These are phyloP conservation scores for Regulus satrapa DNA, from an alignment of 2,113 vertebrate species.

Conservation along the genomic window DNA sequence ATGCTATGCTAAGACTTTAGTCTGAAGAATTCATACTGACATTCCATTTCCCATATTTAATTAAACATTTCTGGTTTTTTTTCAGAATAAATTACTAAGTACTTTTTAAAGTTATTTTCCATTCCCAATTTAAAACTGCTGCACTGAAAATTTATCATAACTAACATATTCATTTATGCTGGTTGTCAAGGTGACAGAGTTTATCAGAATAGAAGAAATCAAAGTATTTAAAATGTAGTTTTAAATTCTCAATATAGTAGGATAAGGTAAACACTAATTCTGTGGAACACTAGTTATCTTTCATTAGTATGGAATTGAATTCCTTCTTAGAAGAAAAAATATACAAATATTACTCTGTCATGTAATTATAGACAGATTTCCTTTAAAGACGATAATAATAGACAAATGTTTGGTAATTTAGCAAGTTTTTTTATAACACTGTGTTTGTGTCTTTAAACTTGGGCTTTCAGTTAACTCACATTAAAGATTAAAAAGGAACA, in stretches of 20 bases:
- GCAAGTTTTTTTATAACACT: neutral
- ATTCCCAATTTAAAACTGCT: neutral
- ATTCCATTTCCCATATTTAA: neutral
- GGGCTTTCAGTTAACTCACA: neutral
- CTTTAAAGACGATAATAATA: neutral
- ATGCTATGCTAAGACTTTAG: neutral
- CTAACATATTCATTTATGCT: neutral
- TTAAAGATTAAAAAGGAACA: neutral
- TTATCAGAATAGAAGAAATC: constrained; percentile 1
- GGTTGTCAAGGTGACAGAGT: constrained; percentile 27
- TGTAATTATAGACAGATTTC: neutral
- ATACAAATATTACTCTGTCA: neutral
- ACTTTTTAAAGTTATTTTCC: neutral
- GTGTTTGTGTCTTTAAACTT: neutral
- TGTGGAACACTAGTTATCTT: neutral
- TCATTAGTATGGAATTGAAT: neutral
- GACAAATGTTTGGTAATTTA: neutral
- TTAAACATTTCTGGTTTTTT: neutral
- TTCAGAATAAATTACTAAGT: neutral
- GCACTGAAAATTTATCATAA: neutral
- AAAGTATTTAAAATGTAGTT: neutral
- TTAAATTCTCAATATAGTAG: neutral
- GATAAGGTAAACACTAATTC: neutral
- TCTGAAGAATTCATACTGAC: constrained; percentile 18
- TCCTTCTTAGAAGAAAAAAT: neutral